Base-by-base conservation (phyloP, 2,113 vertebrate genomes). In the Setophaga petechia region DNA sequence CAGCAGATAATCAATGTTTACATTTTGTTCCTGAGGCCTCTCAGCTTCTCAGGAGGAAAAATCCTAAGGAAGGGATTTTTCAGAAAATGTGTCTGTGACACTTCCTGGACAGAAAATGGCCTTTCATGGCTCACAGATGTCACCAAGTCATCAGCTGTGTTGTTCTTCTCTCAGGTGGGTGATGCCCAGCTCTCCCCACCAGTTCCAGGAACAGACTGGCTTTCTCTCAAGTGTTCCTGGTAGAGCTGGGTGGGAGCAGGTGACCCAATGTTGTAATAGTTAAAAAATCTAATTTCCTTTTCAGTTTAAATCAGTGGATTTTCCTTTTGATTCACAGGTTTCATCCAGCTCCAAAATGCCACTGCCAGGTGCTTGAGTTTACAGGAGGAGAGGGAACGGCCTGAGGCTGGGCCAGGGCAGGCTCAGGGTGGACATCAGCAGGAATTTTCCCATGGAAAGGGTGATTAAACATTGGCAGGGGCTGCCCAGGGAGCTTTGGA, bases 391-490 rank as follows among this genome's bases (percentile, higher is more conserved):
- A 31, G 14, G 20, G 1, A 54, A 41, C 0, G 0, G 39, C 63
- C 30, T n/a, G 39, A 47, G 3, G 24, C 33, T 46, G n/a, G 0
- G 39, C 15, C 54, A 54, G 62, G n/a, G 18, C 5, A 61, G 54
- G 7, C 0, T n/a, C 69, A 46, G 62, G 7, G 0, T 15, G 54
- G 54, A 10, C 61, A 46, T 0, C 54, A 75, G 69, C 0, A 54
- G 71, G 54, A 54, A 31, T 55, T 89, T 31, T 33, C 0, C 2
- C 47, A 18, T 12, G 17, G 54, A 76, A 11, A 62, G 14, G 28
- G 2, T 25, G 24, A 0, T 39, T 13, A 68, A 24, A 4, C 1
- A 0, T 3, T 54, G 46, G 39, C 0, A 54, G 0, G 23, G 0
- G 16, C 39, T 76, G 20, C 7, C 39, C 54, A 82, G 62, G 28